These are phyloP conservation scores for Petrophora chlorosata DNA, from an alignment of 2,888 invertebrate genomes.

Conservation along the genomic window DNA sequence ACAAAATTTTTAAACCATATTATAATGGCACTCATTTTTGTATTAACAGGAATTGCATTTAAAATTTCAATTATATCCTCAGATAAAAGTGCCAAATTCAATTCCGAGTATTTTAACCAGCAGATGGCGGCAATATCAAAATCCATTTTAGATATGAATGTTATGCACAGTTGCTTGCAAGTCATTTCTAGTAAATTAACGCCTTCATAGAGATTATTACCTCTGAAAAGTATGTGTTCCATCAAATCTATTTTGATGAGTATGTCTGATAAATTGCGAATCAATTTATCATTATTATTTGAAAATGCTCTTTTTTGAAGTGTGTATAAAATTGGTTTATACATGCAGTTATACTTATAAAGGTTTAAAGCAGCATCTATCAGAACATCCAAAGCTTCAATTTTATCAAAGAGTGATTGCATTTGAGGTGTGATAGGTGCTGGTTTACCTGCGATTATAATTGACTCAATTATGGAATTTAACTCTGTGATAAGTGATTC, in stretches of 20 bases:
- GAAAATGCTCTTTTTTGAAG: conserved; percentile 63
- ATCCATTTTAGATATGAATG: conserved; percentile 68
- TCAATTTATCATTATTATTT: conserved; percentile 41
- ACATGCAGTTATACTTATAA: conserved; percentile 58
- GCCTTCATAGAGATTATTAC: conserved; percentile 58
- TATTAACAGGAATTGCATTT: conserved; percentile 66
- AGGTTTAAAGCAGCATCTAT: conserved; percentile 43
- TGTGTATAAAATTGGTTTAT: conserved; percentile 61
- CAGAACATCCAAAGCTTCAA: conserved; percentile 60
- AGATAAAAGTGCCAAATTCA: conserved; percentile 49
- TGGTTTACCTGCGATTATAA: conserved; percentile 43
- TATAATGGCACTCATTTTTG: conserved; percentile 71
- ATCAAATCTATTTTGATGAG: conserved; percentile 71
- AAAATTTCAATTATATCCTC: conserved; percentile 65
- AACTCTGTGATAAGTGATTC: conserved; percentile 60
- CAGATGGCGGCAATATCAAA: conserved; percentile 76
- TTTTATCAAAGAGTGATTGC: conserved; percentile 58
- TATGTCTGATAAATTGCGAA: conserved; percentile 53
- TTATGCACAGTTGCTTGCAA: conserved; percentile 62
- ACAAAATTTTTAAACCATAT: conserved; percentile 76
- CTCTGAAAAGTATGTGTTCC: conserved; percentile 71
- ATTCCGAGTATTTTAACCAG: conserved; percentile 73
- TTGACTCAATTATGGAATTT: conserved; percentile 46
- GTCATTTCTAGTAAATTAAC: conserved; percentile 60
- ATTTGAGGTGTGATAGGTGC: conserved; percentile 51